phyloP scores from a whole-genome alignment of 2,797 vertebrate genomes.

The Enteromius unitaeniatus region DNA sequence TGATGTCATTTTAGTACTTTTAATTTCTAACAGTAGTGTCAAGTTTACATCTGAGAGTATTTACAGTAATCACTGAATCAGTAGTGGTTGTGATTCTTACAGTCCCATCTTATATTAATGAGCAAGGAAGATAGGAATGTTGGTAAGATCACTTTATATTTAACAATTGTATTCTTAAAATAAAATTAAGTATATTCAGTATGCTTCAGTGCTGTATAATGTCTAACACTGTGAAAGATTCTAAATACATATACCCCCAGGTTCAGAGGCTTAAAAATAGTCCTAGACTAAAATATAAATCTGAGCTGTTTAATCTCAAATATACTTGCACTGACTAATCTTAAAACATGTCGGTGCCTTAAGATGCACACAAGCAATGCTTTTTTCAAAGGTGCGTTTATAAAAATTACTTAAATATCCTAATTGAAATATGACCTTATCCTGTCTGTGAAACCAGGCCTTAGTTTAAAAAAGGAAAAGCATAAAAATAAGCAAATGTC shows the following conservation, averaged over 20 bases:
- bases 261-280: no score
- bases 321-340: no score
- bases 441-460: no score
- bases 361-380: no score
- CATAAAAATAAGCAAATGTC: slow-evolving; percentile 4
- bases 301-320: no score
- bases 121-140: background rate
- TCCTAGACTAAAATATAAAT: no score
- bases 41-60: background rate
- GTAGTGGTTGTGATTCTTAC: background rate
- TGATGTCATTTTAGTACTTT: background rate
- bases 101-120: background rate
- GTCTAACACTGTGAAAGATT: background rate
- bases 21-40: background rate
- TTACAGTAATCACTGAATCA: background rate
- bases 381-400: no score
- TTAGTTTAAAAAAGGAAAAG: background rate
- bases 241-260: background rate
- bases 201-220: background rate
- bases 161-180: background rate
- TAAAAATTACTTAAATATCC: no score
- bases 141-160: background rate
- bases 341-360: no score
- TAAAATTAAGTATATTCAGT: slow-evolving; percentile 3
- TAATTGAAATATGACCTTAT: no score